Percentiles rank a stretch among this genome's conserved stretches.
phyloP scores from a whole-genome alignment of 2,888 invertebrate species.

The Heliconius hortense region DNA sequence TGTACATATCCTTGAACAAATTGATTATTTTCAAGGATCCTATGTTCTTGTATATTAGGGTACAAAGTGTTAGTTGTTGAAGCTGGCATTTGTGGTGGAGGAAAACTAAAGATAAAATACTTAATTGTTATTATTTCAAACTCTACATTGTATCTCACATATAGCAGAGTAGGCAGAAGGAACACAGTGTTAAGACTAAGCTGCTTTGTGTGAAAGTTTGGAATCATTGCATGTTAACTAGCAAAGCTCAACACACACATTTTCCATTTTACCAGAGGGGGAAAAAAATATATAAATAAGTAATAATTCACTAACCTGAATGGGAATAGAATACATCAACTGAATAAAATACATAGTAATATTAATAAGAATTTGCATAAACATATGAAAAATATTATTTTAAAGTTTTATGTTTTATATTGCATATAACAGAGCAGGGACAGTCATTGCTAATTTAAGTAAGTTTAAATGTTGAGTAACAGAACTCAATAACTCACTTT shows the following conservation, averaged over 20 bases:
- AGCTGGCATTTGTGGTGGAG: not conserved
- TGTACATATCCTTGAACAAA: not conserved
- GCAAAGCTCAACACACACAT: too few species aligned
- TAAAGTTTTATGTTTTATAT: not conserved
- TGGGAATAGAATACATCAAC: too few species aligned
- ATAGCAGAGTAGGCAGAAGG: too few species aligned
- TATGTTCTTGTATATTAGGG: conserved; percentile 42
- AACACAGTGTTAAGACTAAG: too few species aligned
- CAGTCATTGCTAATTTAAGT: not conserved
- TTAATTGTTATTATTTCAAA: too few species aligned
- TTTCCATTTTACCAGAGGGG: too few species aligned
- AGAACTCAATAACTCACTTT: not conserved
- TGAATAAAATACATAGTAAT: too few species aligned
- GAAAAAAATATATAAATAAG: too few species aligned
- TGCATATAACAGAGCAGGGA: not conserved
- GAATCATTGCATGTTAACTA: too few species aligned
- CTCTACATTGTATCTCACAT: too few species aligned
- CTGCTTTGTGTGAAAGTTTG: too few species aligned
- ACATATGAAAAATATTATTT: not conserved
- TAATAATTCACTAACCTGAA: too few species aligned
- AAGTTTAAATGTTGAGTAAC: not conserved
- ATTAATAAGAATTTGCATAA: not conserved
- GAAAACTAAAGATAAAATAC: not conserved
- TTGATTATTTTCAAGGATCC: not conserved
- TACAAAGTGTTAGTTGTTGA: conserved; percentile 33